Conservation (phyloP, 2,797 vertebrate species). For the Gymnothorax reevesii region DNA sequence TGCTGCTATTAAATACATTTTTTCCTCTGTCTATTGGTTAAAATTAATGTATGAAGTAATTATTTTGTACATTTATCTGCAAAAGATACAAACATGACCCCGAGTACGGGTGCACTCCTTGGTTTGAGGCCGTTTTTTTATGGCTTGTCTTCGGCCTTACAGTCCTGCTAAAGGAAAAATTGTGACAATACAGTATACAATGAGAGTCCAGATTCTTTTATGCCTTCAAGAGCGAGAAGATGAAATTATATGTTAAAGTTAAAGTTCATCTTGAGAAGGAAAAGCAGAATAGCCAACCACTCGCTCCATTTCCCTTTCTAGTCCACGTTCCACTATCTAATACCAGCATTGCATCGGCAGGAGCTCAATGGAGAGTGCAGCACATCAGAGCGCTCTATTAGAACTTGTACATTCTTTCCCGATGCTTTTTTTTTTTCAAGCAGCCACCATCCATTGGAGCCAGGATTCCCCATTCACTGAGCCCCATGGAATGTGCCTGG, state of each 20-base stretch:
- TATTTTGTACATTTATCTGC: too few relatives aligned
- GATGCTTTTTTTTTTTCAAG: constrained; percentile 27
- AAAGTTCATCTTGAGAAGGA: not conserved
- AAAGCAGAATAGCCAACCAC: not conserved
- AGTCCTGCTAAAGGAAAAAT: too few relatives aligned
- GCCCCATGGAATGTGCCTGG: constrained; percentile 48
- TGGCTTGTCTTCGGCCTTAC: too few relatives aligned
- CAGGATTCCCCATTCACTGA: constrained; percentile 38
- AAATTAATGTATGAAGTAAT: too few relatives aligned
- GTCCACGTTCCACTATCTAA: not conserved
- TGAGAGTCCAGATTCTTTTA: too few relatives aligned
- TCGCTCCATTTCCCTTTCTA: not conserved
- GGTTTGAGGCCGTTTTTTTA: too few relatives aligned
- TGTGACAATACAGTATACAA: too few relatives aligned
- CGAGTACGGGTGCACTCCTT: too few relatives aligned
- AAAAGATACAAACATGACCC: too few relatives aligned
- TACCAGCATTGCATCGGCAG: not conserved
- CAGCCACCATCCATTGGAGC: constrained; percentile 28
- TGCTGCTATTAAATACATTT: not conserved
- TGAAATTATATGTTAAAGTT: not conserved
- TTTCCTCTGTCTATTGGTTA: too few relatives aligned
- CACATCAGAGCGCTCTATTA: constrained; percentile 22
- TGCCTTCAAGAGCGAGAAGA: not conserved
- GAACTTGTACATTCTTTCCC: constrained; percentile 34
- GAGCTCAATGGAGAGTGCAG: not conserved